Conservation (phyloP, 2,888 invertebrate species). For the Torymus auratus region DNA sequence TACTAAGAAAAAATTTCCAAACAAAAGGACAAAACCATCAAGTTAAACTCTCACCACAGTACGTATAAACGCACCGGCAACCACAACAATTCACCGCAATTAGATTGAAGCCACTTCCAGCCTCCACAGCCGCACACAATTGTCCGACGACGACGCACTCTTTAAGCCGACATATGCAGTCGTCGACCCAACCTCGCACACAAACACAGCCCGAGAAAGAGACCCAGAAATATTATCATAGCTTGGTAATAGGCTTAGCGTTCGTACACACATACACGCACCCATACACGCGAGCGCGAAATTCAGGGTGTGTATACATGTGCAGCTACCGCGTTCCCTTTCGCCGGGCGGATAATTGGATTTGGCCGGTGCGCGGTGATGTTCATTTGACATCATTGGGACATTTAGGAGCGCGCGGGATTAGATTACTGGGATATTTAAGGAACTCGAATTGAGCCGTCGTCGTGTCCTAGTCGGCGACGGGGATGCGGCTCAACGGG, state of each 20-base stretch:
- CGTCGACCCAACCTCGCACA: slow-evolving; percentile 55
- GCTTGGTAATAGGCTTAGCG: slow-evolving; percentile 72
- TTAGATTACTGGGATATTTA: slow-evolving; percentile 70
- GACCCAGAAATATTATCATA: slow-evolving; percentile 71
- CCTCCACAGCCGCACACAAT: slow-evolving; percentile 35
- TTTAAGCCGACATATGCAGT: slow-evolving; percentile 65
- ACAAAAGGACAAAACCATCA: no score
- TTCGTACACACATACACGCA: not conserved
- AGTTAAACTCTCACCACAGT: not conserved
- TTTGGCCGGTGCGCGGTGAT: slow-evolving; percentile 70
- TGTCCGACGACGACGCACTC: slow-evolving; percentile 7
- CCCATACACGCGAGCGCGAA: not conserved
- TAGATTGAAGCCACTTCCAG: slow-evolving; percentile 58
- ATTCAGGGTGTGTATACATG: slow-evolving; percentile 59
- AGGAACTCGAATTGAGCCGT: slow-evolving; percentile 56
- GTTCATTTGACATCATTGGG: slow-evolving; percentile 75
- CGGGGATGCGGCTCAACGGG: slow-evolving; percentile 36
- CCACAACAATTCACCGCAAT: slow-evolving; percentile 14
- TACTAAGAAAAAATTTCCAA: no score
- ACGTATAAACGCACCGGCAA: slow-evolving; percentile 1
- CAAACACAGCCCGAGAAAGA: slow-evolving; percentile 59
- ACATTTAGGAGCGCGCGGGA: slow-evolving; percentile 67
- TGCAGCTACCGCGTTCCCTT: slow-evolving; percentile 37
- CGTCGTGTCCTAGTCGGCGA: not conserved
- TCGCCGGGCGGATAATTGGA: slow-evolving; percentile 70